Evolutionary conservation across 2,888 invertebrate genomes (phyloP), one percentile per base, ranked within the genome.

Genomic region (Conistra vaccinii): DNA sequence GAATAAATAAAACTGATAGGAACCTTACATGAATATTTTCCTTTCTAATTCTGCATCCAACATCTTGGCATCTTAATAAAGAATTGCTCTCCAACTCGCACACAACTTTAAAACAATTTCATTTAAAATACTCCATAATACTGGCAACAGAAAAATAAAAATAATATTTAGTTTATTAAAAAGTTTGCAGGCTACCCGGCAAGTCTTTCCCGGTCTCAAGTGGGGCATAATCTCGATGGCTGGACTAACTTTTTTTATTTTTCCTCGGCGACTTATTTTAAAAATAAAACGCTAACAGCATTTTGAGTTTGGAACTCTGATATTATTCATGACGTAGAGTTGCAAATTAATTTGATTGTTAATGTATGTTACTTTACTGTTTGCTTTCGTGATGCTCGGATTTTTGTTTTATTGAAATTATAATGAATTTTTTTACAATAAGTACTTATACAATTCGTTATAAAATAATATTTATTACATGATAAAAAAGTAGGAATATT

Each of bases 111-210:
- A 70, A 82, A 85, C 62, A 78, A 81, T 78, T 74, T 80, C 55
- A 69, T 73, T 76, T 60, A 73, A 84, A 78, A 70, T 61, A 73
- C 66, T 72, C n/a, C 45, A 12, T 75, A 75, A 26, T 68, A 72
- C 74, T 62, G 53, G 61, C 71, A 85, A 85, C 85, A 45, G 61
- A 72, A 72, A 78, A 74, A 81, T 87, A 87, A 87, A 85, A 87
- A 88, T 88, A 90, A 89, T 87, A 88, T 89, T 90, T 90, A 85
- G 86, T 84, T 91, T 92, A 91, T 91, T 92, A 91, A 90, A 91
- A 92, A 91, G 87, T 91, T 92, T 85, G 80, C 84, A 78, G 77
- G 82, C 80, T 77, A 78, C 84, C 75, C 80, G 83, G 82, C 83
- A 87, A 83, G 84, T 78, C 85, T 88, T 91, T 89, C 89, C 86